A percentile compares a stretch with the other conserved stretches of the same genome.
Evolutionary conservation across 2,888 invertebrate species (phyloP).

Genomic region (Beris chalybata): DNA sequence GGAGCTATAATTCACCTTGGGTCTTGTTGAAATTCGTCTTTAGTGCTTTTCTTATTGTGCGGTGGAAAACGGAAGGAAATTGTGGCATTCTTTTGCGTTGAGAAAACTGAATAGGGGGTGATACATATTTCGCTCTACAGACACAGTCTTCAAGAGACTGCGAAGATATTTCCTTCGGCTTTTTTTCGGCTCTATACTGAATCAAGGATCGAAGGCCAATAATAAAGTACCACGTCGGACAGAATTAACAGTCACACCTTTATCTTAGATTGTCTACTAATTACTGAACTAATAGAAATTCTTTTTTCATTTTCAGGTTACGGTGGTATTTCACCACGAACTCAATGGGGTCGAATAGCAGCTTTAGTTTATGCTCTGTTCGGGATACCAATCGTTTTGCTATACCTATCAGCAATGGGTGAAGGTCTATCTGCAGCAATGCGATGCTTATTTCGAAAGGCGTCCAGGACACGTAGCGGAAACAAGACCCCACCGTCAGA

Average conservation of each 20-base stretch:
- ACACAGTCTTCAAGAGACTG: too few relatives aligned
- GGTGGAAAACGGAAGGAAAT: too few relatives aligned
- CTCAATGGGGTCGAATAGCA: slow-evolving; percentile 73
- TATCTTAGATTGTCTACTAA: neutral
- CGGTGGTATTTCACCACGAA: slow-evolving; percentile 80
- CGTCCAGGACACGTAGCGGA: slow-evolving; percentile 50
- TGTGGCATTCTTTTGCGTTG: too few relatives aligned
- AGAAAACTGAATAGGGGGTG: too few relatives aligned
- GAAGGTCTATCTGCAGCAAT: slow-evolving; percentile 80
- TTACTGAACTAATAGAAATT: slow-evolving; percentile 2
- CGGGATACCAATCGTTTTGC: slow-evolving; percentile 85
- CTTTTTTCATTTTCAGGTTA: slow-evolving; percentile 65
- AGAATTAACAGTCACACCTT: too few relatives aligned
- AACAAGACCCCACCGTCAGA: slow-evolving; percentile 38
- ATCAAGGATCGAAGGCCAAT: too few relatives aligned
- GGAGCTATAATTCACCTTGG: slow-evolving; percentile 36
- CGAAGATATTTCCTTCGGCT: too few relatives aligned
- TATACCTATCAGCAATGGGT: slow-evolving; percentile 86
- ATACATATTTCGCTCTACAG: too few relatives aligned
- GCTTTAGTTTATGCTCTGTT: slow-evolving; percentile 84
- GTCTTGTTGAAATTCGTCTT: slow-evolving; percentile 25
- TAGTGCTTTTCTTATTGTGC: too few relatives aligned
- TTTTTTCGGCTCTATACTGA: too few relatives aligned
- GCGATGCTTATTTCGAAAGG: slow-evolving; percentile 68
- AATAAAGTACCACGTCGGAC: too few relatives aligned